phyloP scores from a whole-genome alignment of 2,797 vertebrate species.

The Chrosomus eos region DNA sequence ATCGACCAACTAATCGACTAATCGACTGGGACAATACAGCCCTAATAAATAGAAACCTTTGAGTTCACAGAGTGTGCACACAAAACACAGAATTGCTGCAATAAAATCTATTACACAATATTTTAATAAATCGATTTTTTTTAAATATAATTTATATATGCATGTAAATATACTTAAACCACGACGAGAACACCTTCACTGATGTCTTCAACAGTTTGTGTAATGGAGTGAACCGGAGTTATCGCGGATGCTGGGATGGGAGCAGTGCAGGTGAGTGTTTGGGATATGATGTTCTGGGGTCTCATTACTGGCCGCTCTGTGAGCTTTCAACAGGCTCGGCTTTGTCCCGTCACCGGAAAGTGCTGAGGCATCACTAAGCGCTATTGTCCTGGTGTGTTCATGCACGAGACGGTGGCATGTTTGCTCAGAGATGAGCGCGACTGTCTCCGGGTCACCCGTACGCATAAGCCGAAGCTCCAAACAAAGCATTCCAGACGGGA shows the following conservation, averaged over 20 bases:
- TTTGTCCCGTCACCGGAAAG: constrained; percentile 39
- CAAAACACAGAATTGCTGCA: background rate
- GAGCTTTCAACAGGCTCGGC: constrained; percentile 38
- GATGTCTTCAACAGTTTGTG: too few species aligned
- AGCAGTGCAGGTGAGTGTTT: background rate
- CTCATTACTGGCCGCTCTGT: background rate
- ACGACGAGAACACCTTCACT: too few species aligned
- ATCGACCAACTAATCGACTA: too few species aligned
- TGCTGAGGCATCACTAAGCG: constrained; percentile 44
- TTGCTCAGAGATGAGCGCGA: constrained; percentile 37
- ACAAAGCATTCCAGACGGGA: constrained; percentile 26
- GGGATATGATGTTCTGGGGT: background rate
- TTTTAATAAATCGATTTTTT: background rate
- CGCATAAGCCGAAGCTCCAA: background rate
- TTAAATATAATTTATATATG: too few species aligned
- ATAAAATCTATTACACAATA: background rate
- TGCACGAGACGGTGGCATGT: constrained; percentile 25
- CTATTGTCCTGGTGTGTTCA: constrained; percentile 46
- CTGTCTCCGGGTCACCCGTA: background rate
- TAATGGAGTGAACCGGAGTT: too few species aligned
- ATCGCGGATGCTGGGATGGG: background rate
- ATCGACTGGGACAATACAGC: too few species aligned
- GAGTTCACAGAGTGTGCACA: background rate
- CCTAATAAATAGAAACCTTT: background rate
- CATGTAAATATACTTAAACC: too few species aligned